phyloP scores from a whole-genome alignment of 2,797 vertebrate species.

The Lutjanus argentimaculatus region DNA sequence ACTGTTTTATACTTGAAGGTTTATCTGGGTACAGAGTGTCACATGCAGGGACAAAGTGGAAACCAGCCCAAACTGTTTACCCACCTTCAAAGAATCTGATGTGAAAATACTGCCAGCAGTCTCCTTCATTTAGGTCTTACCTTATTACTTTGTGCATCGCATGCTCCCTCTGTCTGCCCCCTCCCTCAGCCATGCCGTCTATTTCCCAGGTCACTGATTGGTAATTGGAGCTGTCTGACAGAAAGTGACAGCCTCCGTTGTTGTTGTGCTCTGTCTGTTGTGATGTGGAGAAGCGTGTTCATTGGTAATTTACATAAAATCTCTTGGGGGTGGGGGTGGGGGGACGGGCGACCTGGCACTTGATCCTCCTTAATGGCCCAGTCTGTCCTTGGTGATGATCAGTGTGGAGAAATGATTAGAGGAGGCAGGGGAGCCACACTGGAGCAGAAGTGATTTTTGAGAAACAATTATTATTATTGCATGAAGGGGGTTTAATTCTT shows the following conservation, averaged over 20 bases:
- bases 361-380: conserved; percentile 55
- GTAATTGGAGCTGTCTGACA: conserved; percentile 71
- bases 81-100: not conserved
- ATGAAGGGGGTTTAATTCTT: not conserved
- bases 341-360: conserved; percentile 40
- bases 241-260: conserved; percentile 54
- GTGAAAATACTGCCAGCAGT: conserved; percentile 18
- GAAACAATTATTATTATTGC: conserved; percentile 15
- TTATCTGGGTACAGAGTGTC: not conserved
- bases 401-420: conserved; percentile 45
- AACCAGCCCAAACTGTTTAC: not conserved
- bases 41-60: not conserved
- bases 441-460: not conserved
- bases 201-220: conserved; percentile 64
- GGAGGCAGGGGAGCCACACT: conserved; percentile 13
- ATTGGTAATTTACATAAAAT: conserved; percentile 69
- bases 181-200: not conserved
- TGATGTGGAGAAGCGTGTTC: conserved; percentile 52
- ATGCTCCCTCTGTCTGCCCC: not conserved
- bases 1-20: not conserved
- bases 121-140: conserved; percentile 28
- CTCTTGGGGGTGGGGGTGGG: conserved; percentile 10
- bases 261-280: conserved; percentile 54
- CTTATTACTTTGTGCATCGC: conserved; percentile 33
- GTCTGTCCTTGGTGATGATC: conserved; percentile 52